These are phyloP conservation scores for Naja naja DNA, from an alignment of 2,113 vertebrate species.

Conservation along the genomic window DNA sequence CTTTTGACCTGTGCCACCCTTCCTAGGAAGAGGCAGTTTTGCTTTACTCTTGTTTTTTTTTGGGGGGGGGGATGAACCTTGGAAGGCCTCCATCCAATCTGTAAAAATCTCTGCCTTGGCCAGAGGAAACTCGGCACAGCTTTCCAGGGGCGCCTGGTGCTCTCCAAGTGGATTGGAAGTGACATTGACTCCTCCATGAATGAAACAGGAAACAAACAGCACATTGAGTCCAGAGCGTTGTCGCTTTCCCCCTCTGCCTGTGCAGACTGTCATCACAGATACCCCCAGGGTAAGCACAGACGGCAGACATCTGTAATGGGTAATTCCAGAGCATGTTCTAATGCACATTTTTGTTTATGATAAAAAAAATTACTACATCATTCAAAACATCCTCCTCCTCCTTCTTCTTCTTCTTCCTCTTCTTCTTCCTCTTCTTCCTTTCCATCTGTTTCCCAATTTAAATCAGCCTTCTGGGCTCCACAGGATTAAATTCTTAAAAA, in stretches of 20 bases:
- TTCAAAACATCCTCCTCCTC: not conserved
- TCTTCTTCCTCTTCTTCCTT: not conserved
- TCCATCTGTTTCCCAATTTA: not conserved
- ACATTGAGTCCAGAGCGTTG: conserved; percentile 20
- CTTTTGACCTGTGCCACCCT: conserved; percentile 8
- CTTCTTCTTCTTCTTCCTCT: not conserved
- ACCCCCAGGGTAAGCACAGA: conserved; percentile 26
- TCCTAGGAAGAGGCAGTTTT: not conserved
- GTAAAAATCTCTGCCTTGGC: conserved; percentile 15
- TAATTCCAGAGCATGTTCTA: conserved; percentile 24
- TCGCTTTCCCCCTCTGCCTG: not conserved
- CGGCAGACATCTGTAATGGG: conserved; percentile 39
- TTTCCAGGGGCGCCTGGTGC: conserved; percentile 27
- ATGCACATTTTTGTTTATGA: conserved; percentile 10
- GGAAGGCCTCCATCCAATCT: not conserved
- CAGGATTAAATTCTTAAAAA: not conserved
- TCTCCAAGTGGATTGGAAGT: conserved; percentile 40
- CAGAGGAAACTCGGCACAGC: conserved; percentile 14
- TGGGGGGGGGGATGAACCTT: not conserved
- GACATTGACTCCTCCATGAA: conserved; percentile 37
- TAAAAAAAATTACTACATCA: conserved; percentile 12
- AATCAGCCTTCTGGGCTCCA: not conserved
- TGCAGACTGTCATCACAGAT: conserved; percentile 32
- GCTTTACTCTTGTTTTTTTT: not conserved
- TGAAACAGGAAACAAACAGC: conserved; percentile 35